phyloP scores from a whole-genome alignment of 2,888 invertebrate species.

The Agrochola lota region DNA sequence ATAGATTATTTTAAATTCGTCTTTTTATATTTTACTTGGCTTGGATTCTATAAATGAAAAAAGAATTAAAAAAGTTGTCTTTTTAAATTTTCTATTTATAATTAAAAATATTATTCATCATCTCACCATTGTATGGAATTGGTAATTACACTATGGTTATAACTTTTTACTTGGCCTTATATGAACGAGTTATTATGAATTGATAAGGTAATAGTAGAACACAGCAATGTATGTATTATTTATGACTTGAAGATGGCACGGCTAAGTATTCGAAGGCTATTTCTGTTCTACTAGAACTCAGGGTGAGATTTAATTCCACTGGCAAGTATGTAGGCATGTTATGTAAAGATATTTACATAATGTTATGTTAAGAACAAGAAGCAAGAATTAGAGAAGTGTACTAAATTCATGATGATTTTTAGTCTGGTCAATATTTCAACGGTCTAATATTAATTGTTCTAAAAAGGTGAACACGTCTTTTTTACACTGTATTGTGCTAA shows the following conservation, averaged over 20 bases:
- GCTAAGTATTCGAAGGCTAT: slow-evolving; percentile 43
- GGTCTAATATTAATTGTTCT: slow-evolving; percentile 40
- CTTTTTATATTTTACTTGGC: slow-evolving; percentile 5
- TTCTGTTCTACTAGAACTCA: slow-evolving; percentile 43
- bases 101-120: neutral
- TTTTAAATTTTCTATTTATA: neutral
- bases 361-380: slow-evolving; percentile 12
- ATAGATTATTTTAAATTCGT: slow-evolving; percentile 26
- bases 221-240: slow-evolving; percentile 23
- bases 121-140: neutral
- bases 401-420: slow-evolving; percentile 33
- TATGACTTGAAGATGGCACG: slow-evolving; percentile 39
- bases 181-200: slow-evolving; percentile 15
- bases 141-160: slow-evolving; percentile 3
- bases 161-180: neutral
- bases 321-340: slow-evolving; percentile 29
- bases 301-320: slow-evolving; percentile 48
- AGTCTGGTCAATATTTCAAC: slow-evolving; percentile 20
- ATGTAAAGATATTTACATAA: slow-evolving; percentile 33
- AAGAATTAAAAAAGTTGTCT: neutral
- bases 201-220: slow-evolving; percentile 31
- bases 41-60: neutral
- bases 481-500: slow-evolving; percentile 35
- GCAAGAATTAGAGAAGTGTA: slow-evolving; percentile 6
- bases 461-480: slow-evolving; percentile 49